These are phyloP conservation scores for Dryoscopus gambensis DNA, from an alignment of 2,113 vertebrate genomes.

Conservation along the genomic window DNA sequence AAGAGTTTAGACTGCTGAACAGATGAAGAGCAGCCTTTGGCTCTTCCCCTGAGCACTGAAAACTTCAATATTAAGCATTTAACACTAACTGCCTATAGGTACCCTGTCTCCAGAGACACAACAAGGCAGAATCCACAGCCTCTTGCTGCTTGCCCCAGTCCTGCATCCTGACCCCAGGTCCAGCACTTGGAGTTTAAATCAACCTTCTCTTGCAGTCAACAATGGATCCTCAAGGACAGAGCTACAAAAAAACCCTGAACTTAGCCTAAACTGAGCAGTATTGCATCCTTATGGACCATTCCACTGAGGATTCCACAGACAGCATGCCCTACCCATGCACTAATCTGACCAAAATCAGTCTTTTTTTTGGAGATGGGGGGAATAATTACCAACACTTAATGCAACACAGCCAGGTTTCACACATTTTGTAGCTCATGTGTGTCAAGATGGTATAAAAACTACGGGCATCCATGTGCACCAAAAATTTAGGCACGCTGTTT, in stretches of 20 bases:
- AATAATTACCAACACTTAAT: not conserved
- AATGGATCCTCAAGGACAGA: not conserved
- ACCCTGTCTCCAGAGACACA: not conserved
- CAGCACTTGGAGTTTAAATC: not conserved
- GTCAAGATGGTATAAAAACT: not conserved
- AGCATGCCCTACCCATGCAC: not conserved
- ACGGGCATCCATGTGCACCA: not conserved
- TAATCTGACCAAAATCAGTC: not conserved
- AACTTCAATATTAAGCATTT: not conserved
- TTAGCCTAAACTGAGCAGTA: not conserved
- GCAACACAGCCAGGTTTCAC: not conserved
- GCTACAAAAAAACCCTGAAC: not conserved
- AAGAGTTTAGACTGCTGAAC: not conserved
- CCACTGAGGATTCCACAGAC: not conserved
- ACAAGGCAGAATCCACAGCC: not conserved
- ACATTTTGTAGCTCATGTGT: not conserved
- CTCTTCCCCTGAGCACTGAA: not conserved
- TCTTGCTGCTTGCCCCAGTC: not conserved
- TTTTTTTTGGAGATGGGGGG: not conserved
- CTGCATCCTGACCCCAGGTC: not conserved
- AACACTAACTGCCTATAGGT: not conserved
- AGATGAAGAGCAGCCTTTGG: not conserved
- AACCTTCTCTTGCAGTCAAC: not conserved
- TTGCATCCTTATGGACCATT: not conserved
- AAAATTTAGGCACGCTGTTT: not conserved